Evolutionary conservation across 1,140 invertebrate species (phyloP).

Genomic region (Maniola jurtina): DNA sequence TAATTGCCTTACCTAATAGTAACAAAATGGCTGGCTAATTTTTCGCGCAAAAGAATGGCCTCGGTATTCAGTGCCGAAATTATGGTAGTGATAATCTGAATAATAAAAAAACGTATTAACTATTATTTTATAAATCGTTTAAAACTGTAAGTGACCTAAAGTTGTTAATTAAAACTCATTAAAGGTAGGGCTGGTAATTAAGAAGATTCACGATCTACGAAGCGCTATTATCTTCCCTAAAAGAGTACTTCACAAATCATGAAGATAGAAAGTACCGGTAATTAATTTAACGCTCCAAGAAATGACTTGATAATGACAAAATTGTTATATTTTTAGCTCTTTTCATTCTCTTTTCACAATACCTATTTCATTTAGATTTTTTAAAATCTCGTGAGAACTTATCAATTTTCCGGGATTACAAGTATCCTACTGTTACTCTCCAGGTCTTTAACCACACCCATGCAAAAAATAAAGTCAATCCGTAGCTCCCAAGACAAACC

Average conservation of each 20-base stretch:
- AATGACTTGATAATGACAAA: slow-evolving; percentile 25
- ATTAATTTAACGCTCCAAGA: slow-evolving; percentile 45
- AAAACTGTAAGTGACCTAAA: slow-evolving; percentile 41
- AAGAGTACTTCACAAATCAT: slow-evolving; percentile 60
- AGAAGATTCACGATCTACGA: slow-evolving; percentile 69
- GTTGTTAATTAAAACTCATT: slow-evolving; percentile 73
- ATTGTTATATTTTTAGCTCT: not conserved
- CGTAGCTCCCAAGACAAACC: too few relatives aligned
- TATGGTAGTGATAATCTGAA: not conserved
- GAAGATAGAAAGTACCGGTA: slow-evolving; percentile 51
- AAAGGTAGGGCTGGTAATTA: slow-evolving; percentile 71
- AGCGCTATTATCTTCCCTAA: slow-evolving; percentile 59
- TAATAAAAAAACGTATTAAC: not conserved
- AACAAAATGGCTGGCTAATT: too few relatives aligned
- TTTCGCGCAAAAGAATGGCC: too few relatives aligned
- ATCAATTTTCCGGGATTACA: too few relatives aligned
- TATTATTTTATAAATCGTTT: not conserved
- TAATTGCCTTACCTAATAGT: too few relatives aligned
- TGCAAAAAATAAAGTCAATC: too few relatives aligned
- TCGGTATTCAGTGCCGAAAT: too few relatives aligned
- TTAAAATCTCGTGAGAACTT: too few relatives aligned
- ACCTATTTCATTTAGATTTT: too few relatives aligned
- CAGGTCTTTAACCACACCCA: too few relatives aligned
- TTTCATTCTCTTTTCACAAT: too few relatives aligned
- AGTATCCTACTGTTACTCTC: too few relatives aligned